Evolutionary conservation across 1,140 invertebrate species (phyloP), one percentile per base, ranked within the genome.

Genomic region (Scaptomyza graminum): DNA sequence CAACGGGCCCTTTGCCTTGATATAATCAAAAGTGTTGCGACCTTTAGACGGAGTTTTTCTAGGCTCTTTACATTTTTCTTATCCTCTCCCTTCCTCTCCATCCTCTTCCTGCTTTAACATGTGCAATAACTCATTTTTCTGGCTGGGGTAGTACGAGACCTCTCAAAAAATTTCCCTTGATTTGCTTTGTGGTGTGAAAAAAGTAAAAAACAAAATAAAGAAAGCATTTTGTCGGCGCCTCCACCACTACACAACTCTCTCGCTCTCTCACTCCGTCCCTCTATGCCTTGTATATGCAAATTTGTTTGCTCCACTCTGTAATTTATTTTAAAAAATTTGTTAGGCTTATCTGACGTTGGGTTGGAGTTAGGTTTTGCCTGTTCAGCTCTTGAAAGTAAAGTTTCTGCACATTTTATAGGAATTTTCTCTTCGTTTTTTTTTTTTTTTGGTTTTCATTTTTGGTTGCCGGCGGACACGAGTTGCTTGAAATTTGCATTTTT

Each of bases 271-370:
- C n/a, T 41, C 3, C 37, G n/a, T 11, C 31, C 28, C 37, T 49
- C 47, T 15, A 22, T 18, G 54, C 37, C 50, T 76, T 65, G 69
- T 81, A 68, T 88, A 88, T 87, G 82, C 75, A 87, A 87, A 87
- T 87, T 88, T 87, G 83, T 87, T 87, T 87, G 83, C 82, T 88
- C 83, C 60, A 82, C 78, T 87, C 83, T 88, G 83, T 87, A 87
- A 87, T 87, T 87, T 87, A 87, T 87, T 87, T 87, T 70, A 79
- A 88, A 88, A 87, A 87, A 87, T 88, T 88, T 87, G 82, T 87
- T 88, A 87, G 75, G 82, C 82, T 87, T 87, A 87, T 87, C 82
- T 88, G 82, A 59, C 57, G 51, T 59, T 49, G 73, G 57, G 63
- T 68, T 56, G 60, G 50, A 25, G 62, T 59, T 66, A 15, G 43